Conservation (phyloP, 2,113 vertebrate genomes). For the Pavo muticus region DNA sequence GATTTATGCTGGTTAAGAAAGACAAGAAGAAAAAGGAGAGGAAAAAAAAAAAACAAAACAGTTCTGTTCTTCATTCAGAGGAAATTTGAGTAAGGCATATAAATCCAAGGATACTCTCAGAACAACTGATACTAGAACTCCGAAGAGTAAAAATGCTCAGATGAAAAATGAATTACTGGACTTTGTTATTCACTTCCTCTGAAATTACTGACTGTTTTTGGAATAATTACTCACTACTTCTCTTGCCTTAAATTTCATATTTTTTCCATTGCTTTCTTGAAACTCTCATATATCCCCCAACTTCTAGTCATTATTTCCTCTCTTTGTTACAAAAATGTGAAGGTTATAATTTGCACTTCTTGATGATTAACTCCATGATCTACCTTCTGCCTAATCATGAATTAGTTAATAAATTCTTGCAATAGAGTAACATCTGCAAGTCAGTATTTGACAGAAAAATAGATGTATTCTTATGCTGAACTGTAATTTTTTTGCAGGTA, state of each 20-base stretch:
- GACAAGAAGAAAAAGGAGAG: not conserved
- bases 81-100: not conserved
- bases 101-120: not conserved
- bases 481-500: not conserved
- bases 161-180: not conserved
- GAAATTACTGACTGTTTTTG: not conserved
- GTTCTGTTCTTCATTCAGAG: not conserved
- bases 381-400: not conserved
- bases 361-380: not conserved
- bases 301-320: not conserved
- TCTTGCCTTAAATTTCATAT: not conserved
- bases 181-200: not conserved
- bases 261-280: not conserved
- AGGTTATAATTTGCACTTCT: not conserved
- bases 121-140: not conserved
- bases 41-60: not conserved
- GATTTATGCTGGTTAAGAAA: not conserved
- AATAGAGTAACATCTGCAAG: not conserved
- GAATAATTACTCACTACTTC: not conserved
- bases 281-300: not conserved
- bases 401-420: not conserved
- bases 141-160: not conserved
- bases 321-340: not conserved
- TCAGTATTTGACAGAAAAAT: not conserved
- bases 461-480: not conserved